Evolutionary conservation across 1,140 invertebrate species (phyloP), one percentile per base, ranked within the genome.

Genomic region (Anthonomus grandis): DNA sequence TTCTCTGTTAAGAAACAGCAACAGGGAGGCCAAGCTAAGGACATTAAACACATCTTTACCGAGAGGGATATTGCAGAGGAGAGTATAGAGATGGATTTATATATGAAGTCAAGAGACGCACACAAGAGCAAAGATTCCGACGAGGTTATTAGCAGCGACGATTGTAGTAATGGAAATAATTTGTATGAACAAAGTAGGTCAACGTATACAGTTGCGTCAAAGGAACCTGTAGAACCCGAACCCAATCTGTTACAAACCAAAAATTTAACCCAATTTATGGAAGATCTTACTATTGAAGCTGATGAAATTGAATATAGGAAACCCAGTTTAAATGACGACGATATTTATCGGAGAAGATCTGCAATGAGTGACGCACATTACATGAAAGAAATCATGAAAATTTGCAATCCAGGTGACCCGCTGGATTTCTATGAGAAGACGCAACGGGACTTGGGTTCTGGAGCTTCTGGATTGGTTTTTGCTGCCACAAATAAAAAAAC

Each of bases 391-490:
- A 79, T 98, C 64, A 78, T 82, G 73, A 77, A 83, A 68, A 86
- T 91, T 63, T 91, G 89, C 62, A 87, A 89, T 66, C 75, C 78
- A 2, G 83, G 83, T 34, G 83, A 93, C 75, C 90, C 90, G 0
- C 82, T 87, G 62, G 75, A 83, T 24, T 85, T 91, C 59, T 97
- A 95, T 75, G 83, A 87, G 23, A 63, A 57, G 45, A 63, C 57
- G 10, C 17, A 52, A 15, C 50, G 46, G 18, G 57, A 52, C 47
- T 53, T 59, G 46, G 55, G 55, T 57, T 90, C 87, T 31, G 90
- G 90, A 34, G 89, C 89, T 38, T 91, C 92, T 18, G 95, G 95
- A 39, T 92, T 88, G 34, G 95, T 97, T 3, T 97, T 90, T 73
- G 93, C 91, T 55, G 94, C 94, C 0, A 84, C 83, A 25, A 91